A percentile compares a stretch with the other conserved stretches of the same genome.
phyloP scores from a whole-genome alignment of 1,140 invertebrate species.

The Caenorhabditis brenneri region DNA sequence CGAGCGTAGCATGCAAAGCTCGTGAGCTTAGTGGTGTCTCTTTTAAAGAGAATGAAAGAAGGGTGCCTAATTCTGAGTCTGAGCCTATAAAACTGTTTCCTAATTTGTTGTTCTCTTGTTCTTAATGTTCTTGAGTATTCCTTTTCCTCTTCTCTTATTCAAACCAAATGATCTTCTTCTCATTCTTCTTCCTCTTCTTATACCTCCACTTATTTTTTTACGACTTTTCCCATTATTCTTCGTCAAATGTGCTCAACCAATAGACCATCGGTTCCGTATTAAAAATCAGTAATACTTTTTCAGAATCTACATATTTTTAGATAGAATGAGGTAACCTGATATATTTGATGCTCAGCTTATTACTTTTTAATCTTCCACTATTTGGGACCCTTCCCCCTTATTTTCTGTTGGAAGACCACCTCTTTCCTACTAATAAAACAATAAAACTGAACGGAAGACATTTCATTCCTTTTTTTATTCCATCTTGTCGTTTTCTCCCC shows the following conservation, averaged over 20 bases:
- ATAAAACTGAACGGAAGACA: slow-evolving; percentile 17
- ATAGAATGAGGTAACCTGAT: background rate
- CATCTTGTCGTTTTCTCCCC: background rate
- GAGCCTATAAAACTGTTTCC: slow-evolving; percentile 30
- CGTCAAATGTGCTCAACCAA: background rate
- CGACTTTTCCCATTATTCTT: background rate
- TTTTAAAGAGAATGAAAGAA: background rate
- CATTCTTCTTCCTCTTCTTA: background rate
- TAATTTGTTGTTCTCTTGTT: background rate
- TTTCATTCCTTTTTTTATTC: background rate
- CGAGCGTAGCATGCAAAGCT: background rate
- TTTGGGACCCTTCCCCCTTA: background rate
- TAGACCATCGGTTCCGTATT: background rate
- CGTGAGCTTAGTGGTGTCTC: slow-evolving; percentile 1
- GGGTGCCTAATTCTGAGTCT: slow-evolving; percentile 29
- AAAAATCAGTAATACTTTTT: background rate
- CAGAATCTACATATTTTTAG: background rate
- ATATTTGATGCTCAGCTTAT: background rate
- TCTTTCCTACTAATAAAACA: slow-evolving; percentile 8
- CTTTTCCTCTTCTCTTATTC: background rate
- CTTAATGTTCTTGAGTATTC: background rate
- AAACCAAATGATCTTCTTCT: background rate
- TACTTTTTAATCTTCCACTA: slow-evolving; percentile 16
- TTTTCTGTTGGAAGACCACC: background rate
- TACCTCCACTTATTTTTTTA: slow-evolving; percentile 44